Percentiles rank a stretch among this genome's conserved stretches.
phyloP scores from a whole-genome alignment of 2,888 invertebrate species.

The Chrysopilus asiliformis region DNA sequence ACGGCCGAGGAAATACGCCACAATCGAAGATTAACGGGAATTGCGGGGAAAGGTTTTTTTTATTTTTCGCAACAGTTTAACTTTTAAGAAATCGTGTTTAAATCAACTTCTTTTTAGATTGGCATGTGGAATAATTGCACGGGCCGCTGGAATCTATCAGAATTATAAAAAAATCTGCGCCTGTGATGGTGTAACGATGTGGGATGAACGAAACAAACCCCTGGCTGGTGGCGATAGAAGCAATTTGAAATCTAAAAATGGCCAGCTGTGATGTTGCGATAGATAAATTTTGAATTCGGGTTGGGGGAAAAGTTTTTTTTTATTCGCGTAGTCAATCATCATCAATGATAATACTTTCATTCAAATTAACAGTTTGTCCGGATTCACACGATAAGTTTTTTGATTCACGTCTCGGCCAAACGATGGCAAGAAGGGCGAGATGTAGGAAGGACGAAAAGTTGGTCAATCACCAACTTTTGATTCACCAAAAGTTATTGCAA shows the following conservation, averaged over 20 bases:
- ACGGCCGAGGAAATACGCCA: conserved; percentile 40
- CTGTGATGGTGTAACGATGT: conserved; percentile 77
- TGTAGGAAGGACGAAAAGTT: too few species aligned
- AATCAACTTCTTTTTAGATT: conserved; percentile 42
- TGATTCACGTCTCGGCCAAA: not conserved
- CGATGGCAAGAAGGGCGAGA: too few species aligned
- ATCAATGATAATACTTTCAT: conserved; percentile 10
- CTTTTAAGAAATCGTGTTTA: not conserved
- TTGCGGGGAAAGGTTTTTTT: conserved; percentile 49
- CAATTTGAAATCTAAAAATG: not conserved
- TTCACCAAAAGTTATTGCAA: too few species aligned
- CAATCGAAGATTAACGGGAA: conserved; percentile 48
- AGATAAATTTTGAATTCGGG: too few species aligned
- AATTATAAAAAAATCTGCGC: conserved; percentile 80
- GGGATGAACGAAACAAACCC: conserved; percentile 67
- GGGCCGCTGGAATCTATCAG: conserved; percentile 75
- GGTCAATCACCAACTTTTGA: too few species aligned
- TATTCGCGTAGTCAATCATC: too few species aligned
- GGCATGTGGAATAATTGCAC: conserved; percentile 77
- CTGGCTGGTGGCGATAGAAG: conserved; percentile 26
- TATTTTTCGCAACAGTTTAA: too few species aligned
- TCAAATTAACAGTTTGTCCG: too few species aligned
- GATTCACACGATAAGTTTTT: not conserved
- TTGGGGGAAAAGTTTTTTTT: too few species aligned
- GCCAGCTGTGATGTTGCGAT: too few species aligned